These are phyloP conservation scores for Perognathus longimembris DNA, from an alignment of 2,113 vertebrate species.

Conservation along the genomic window DNA sequence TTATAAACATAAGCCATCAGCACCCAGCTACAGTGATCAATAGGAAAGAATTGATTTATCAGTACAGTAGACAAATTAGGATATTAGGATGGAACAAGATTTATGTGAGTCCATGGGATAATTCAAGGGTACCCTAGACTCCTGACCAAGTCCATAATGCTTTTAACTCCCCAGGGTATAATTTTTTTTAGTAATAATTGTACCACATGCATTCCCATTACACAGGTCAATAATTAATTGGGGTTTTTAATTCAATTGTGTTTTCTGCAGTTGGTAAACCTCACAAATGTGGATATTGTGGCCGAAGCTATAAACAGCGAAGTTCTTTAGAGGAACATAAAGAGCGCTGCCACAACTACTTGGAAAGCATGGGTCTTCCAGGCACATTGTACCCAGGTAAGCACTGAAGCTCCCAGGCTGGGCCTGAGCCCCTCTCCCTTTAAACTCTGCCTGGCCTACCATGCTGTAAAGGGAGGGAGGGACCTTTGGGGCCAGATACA, in stretches of 20 bases:
- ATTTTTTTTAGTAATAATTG: constrained; percentile 18
- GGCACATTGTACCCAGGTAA: constrained; percentile 96
- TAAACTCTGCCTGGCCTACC: not conserved
- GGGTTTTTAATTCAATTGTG: constrained; percentile 77
- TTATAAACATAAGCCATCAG: too few relatives aligned
- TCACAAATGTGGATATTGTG: constrained; percentile 99
- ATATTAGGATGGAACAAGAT: not conserved
- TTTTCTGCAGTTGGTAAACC: constrained; percentile 95
- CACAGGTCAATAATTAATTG: constrained; percentile 50
- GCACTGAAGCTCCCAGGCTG: constrained; percentile 45
- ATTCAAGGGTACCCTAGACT: not conserved
- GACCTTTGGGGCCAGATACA: not conserved
- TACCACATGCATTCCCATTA: constrained; percentile 58
- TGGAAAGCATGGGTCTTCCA: constrained; percentile 97
- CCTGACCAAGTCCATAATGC: not conserved
- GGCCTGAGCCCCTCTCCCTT: not conserved
- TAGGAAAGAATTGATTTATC: not conserved
- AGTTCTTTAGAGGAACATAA: constrained; percentile 99
- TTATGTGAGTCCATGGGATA: not conserved
- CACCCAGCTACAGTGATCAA: too few relatives aligned
- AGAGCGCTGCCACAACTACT: constrained; percentile 98
- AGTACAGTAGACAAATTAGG: not conserved
- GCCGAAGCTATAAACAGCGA: constrained; percentile 98
- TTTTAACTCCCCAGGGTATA: not conserved
- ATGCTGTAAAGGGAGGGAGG: fast-evolving